phyloP scores from a whole-genome alignment of 2,888 invertebrate species.

The Andrena trimmerana region DNA sequence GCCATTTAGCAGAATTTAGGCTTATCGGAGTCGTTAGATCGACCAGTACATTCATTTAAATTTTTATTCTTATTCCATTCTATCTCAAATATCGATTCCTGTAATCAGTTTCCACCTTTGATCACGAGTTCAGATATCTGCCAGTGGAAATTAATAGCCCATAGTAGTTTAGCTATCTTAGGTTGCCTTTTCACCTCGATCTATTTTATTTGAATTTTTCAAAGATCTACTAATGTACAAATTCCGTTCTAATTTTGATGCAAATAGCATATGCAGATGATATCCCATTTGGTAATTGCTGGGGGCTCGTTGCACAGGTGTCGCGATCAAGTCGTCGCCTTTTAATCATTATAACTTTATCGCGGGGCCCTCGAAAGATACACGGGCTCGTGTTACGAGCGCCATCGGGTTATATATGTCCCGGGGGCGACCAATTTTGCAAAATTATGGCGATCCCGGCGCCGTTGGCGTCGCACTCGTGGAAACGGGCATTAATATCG shows the following conservation, averaged over 20 bases:
- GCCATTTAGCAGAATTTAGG: neutral
- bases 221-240: too few species aligned
- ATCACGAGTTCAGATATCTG: too few species aligned
- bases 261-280: neutral
- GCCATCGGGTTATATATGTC: slow-evolving; percentile 69
- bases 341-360: slow-evolving; percentile 64
- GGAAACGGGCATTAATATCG: slow-evolving; percentile 69
- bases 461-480: slow-evolving; percentile 53
- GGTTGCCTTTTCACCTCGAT: too few species aligned
- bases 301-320: neutral
- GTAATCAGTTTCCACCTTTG: too few species aligned
- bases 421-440: slow-evolving; percentile 65
- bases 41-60: too few species aligned
- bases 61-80: too few species aligned
- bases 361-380: slow-evolving; percentile 55
- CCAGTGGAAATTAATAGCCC: too few species aligned
- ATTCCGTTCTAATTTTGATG: too few species aligned
- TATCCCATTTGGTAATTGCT: slow-evolving; percentile 17
- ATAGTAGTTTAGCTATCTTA: too few species aligned
- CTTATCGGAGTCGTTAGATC: neutral
- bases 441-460: slow-evolving; percentile 68
- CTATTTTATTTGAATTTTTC: too few species aligned
- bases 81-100: too few species aligned
- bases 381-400: slow-evolving; percentile 62
- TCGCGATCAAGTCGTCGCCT: slow-evolving; percentile 59